Evolutionary conservation across 2,888 invertebrate species (phyloP).

Genomic region (Falcaria lacertinaria): DNA sequence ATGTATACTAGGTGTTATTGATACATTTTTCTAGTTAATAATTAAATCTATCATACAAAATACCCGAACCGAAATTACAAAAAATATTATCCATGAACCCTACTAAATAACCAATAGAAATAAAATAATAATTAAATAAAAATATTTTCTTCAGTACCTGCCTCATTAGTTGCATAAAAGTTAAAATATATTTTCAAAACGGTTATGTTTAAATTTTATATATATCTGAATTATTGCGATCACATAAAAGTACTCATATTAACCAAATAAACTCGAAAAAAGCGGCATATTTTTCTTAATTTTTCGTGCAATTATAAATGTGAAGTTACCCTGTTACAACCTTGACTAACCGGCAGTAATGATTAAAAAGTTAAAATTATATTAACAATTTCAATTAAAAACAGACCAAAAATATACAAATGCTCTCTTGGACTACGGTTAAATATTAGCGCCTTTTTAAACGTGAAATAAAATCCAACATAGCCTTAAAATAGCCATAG

Average conservation of each 20-base stretch:
- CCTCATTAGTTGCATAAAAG: too few relatives aligned
- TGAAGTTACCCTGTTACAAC: conserved; percentile 61
- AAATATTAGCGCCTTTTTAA: too few relatives aligned
- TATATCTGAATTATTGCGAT: too few relatives aligned
- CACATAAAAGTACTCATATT: conserved; percentile 17
- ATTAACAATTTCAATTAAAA: conserved; percentile 8
- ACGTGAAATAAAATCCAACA: too few relatives aligned
- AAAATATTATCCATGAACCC: too few relatives aligned
- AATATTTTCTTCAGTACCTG: too few relatives aligned
- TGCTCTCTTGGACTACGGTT: too few relatives aligned
- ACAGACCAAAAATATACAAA: conserved; percentile 4
- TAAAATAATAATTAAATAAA: too few relatives aligned
- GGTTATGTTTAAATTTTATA: too few relatives aligned
- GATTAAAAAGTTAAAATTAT: conserved; percentile 14
- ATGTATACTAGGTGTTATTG: too few relatives aligned
- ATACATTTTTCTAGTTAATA: not conserved
- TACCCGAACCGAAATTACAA: not conserved
- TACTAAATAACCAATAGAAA: too few relatives aligned
- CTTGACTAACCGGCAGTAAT: conserved; percentile 45
- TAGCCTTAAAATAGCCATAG: too few relatives aligned
- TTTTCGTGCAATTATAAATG: conserved; percentile 37
- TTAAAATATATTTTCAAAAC: conserved; percentile 14
- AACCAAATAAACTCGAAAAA: conserved; percentile 14
- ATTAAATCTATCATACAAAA: not conserved
- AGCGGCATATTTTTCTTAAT: conserved; percentile 23